A percentile compares a stretch with the other conserved stretches of the same genome.
Evolutionary conservation across 2,888 invertebrate genomes (phyloP).

Genomic region (Masnerella sp.): DNA sequence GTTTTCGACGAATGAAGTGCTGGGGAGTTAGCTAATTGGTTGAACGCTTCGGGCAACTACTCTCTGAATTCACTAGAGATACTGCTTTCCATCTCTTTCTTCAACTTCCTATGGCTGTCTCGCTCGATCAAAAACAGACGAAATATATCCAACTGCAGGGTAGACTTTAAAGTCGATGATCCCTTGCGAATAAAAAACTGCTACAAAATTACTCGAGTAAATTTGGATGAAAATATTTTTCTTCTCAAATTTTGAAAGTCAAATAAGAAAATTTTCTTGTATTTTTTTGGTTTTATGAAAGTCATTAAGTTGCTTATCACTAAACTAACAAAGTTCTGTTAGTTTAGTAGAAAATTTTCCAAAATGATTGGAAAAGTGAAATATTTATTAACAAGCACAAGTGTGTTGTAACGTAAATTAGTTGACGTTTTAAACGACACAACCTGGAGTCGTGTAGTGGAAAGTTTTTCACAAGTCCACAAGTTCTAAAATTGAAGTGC

Average conservation of each 20-base stretch:
- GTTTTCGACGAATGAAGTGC: slow-evolving; percentile 70
- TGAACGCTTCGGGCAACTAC: slow-evolving; percentile 70
- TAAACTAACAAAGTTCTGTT: too few species aligned
- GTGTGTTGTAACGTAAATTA: slow-evolving; percentile 11
- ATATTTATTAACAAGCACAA: neutral
- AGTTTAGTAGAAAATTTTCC: too few species aligned
- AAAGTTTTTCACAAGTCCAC: slow-evolving; percentile 8
- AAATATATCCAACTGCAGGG: neutral
- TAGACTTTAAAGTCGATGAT: neutral
- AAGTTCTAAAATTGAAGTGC: slow-evolving; percentile 49
- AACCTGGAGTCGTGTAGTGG: slow-evolving; percentile 10
- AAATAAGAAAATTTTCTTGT: too few species aligned
- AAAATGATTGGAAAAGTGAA: neutral
- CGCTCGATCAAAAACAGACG: neutral
- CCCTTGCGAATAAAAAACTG: too few species aligned
- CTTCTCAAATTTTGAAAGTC: too few species aligned
- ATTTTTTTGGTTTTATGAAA: too few species aligned
- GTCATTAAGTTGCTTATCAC: too few species aligned
- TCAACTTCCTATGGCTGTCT: neutral
- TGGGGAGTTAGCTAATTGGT: slow-evolving; percentile 75
- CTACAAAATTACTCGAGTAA: too few species aligned
- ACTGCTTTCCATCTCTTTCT: slow-evolving; percentile 19
- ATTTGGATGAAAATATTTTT: too few species aligned
- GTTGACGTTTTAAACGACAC: slow-evolving; percentile 16
- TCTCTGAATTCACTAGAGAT: slow-evolving; percentile 13